Percentiles rank a stretch among this genome's conserved stretches.
Evolutionary conservation across 1,140 invertebrate genomes (phyloP).

Genomic region (roundworm (Caenorhabditis elegans)): WBcel235 BX284606.5:6205001-6205500

Average conservation of each 20-base stretch:
- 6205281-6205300: too few relatives aligned
- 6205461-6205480: constrained; percentile 73
- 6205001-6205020: neutral
- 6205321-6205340: constrained; percentile 72
- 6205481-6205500: constrained; percentile 85
- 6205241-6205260: too few relatives aligned
- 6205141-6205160: neutral
- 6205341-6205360: constrained; percentile 78
- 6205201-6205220: too few relatives aligned
- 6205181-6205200: neutral
- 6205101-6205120: constrained; percentile 9
- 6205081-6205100: neutral
- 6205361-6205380: constrained; percentile 88
- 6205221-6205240: too few relatives aligned
- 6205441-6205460: constrained; percentile 70
- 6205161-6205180: neutral
- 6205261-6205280: too few relatives aligned
- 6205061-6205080: constrained; percentile 3
- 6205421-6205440: constrained; percentile 70
- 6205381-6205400: constrained; percentile 84
- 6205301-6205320: neutral
- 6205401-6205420: constrained; percentile 76
- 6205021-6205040: constrained; percentile 9
- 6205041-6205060: neutral
- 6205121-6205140: neutral